Conservation (phyloP, 2,797 vertebrate genomes). For the Galagoides demidoff region DNA sequence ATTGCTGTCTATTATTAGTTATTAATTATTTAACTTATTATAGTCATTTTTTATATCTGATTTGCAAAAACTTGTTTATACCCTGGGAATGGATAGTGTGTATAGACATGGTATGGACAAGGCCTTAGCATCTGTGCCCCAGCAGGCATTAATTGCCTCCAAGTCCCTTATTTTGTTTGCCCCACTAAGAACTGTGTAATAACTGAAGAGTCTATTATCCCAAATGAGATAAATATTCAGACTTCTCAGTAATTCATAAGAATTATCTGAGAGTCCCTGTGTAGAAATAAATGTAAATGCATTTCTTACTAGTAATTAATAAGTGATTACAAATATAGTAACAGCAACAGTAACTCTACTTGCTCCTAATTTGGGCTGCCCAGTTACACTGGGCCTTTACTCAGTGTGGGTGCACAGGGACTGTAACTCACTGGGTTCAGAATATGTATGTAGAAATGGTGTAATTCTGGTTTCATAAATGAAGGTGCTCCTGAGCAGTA, state of each 20-base stretch:
- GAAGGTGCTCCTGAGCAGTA: not conserved
- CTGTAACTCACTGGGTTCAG: not conserved
- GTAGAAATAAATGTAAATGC: not conserved
- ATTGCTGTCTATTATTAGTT: not conserved
- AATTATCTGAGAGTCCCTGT: not conserved
- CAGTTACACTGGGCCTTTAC: not conserved
- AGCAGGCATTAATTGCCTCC: not conserved
- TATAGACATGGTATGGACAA: not conserved
- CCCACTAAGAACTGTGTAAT: not conserved
- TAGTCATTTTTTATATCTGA: not conserved
- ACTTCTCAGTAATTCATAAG: not conserved
- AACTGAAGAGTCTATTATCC: slow-evolving; percentile 2
- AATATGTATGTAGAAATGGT: not conserved
- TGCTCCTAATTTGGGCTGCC: not conserved
- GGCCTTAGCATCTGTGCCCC: not conserved
- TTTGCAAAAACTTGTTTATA: not conserved
- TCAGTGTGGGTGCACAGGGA: not conserved
- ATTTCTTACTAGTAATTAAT: slow-evolving; percentile 29
- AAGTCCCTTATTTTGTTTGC: not conserved
- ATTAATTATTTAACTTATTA: not conserved
- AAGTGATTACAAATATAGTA: not conserved
- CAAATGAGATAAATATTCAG: not conserved
- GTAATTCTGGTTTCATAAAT: not conserved
- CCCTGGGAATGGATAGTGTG: not conserved
- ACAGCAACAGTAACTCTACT: not conserved